These are phyloP conservation scores for Sebastes diploproa DNA, from an alignment of 2,797 vertebrate genomes.

Conservation along the genomic window DNA sequence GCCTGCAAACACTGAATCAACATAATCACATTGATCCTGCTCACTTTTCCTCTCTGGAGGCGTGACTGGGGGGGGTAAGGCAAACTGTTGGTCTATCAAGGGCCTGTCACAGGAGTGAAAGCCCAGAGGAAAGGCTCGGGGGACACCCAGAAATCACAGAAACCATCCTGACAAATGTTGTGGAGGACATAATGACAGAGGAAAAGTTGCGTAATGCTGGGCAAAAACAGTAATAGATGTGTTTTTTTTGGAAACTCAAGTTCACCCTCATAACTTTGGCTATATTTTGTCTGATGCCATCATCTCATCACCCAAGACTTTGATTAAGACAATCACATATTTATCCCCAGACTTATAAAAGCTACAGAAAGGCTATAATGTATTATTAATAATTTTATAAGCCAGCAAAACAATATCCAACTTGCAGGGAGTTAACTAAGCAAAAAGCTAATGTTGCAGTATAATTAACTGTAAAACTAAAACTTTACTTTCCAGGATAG, in stretches of 20 bases:
- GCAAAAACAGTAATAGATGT: neutral
- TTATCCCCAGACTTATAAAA: neutral
- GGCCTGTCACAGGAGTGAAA: slow-evolving; percentile 46
- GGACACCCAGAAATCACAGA: slow-evolving; percentile 25
- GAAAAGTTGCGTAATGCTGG: neutral
- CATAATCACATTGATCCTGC: slow-evolving; percentile 65
- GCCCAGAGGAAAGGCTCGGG: slow-evolving; percentile 3
- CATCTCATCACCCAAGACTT: neutral
- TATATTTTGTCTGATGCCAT: neutral
- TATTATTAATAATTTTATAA: neutral
- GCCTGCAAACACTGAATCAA: slow-evolving; percentile 62
- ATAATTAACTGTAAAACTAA: neutral
- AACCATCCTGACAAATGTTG: neutral
- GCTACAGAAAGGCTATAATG: too few relatives aligned
- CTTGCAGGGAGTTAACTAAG: neutral
- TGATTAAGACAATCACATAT: neutral
- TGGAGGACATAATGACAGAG: neutral
- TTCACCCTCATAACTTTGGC: neutral
- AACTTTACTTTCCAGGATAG: neutral
- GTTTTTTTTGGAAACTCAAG: neutral
- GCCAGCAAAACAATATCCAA: neutral
- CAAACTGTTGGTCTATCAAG: slow-evolving; percentile 42
- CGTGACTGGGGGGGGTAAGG: slow-evolving; percentile 33
- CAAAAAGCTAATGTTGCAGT: too few relatives aligned
- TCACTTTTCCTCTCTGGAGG: slow-evolving; percentile 49